Evolutionary conservation across 2,113 vertebrate species (phyloP), one percentile per base, ranked within the genome.

Genomic region (Okapia johnstoni): DNA sequence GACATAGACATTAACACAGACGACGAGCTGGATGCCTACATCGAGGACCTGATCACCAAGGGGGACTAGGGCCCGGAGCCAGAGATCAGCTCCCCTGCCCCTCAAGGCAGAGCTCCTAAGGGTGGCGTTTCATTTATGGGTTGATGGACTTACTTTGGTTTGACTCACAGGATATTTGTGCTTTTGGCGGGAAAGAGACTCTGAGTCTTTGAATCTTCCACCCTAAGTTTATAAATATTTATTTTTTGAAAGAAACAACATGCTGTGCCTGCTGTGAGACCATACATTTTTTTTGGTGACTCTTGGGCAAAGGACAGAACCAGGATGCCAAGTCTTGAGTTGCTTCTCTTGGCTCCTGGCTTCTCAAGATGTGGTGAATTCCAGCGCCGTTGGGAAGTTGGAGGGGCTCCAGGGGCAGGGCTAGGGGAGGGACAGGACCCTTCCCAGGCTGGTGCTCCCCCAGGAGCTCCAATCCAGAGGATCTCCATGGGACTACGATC

Each of bases 1-100:
- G 99, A 99, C 98, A 99, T 99, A 95, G 99, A 99, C 98, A 99
- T 99, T 98, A 99, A 99, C 98, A 99, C 99, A 77, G 99, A 99
- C 85, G 99, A 99, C 58, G 99, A 99, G 96, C 99, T 99, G 97
- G 99, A 99, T 89, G 99, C 99, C 9, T 99, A 99, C 98, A 99
- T 99, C 3, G 99, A 99, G 93, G 99, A 99, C 98, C 98, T 99
- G 97, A 99, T 99, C 94, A 99, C 99, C 57, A 99, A 99, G 98
- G 99, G 99, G 92, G 99, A 99, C 96, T 99, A 97, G 36, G 76
- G 58, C 50, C 96, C 13, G 33, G 93, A 94, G 81, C 86, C 80
- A 61, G 97, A 91, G 54, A 85, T 54, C 58, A 57, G 55, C 80
- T 85, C 36, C 87, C 88, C 50, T 61, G 60, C 80, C 70, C 55